phyloP scores from a whole-genome alignment of 2,797 vertebrate genomes.

The Vireo griseus region DNA sequence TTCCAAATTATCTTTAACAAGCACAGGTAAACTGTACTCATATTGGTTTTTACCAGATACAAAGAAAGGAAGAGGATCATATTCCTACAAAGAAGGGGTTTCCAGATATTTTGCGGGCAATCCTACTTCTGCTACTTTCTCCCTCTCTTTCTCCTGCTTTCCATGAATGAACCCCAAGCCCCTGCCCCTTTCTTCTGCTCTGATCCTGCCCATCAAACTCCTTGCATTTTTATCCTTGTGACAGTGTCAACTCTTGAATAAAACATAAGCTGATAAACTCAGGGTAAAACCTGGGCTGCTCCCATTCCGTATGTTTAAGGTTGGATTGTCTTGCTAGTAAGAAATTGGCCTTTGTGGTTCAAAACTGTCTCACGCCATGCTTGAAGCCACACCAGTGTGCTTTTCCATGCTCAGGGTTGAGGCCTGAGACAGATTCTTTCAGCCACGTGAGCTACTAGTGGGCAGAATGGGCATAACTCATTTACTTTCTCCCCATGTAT shows the following conservation, averaged over 20 bases:
- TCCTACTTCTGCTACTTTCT: background rate
- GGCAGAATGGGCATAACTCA: background rate
- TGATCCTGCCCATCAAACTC: background rate
- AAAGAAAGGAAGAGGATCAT: background rate
- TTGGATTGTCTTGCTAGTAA: background rate
- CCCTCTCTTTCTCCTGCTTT: background rate
- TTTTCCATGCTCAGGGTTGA: background rate
- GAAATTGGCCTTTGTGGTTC: rapidly evolving
- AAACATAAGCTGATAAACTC: background rate
- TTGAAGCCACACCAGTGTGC: background rate
- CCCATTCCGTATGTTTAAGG: background rate
- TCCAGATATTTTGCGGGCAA: background rate
- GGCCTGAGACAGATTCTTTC: background rate
- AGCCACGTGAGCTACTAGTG: background rate
- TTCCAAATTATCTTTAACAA: background rate
- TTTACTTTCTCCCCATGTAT: background rate
- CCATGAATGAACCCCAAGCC: background rate
- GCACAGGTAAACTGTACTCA: background rate
- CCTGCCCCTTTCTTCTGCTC: background rate
- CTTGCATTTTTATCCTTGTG: background rate
- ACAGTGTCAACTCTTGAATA: background rate
- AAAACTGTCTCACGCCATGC: background rate
- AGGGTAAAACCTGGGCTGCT: background rate
- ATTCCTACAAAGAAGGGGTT: background rate
- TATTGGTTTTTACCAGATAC: background rate